Evolutionary conservation across 2,113 vertebrate genomes (phyloP).

Genomic region (Phalacrocorax brasilianus): DNA sequence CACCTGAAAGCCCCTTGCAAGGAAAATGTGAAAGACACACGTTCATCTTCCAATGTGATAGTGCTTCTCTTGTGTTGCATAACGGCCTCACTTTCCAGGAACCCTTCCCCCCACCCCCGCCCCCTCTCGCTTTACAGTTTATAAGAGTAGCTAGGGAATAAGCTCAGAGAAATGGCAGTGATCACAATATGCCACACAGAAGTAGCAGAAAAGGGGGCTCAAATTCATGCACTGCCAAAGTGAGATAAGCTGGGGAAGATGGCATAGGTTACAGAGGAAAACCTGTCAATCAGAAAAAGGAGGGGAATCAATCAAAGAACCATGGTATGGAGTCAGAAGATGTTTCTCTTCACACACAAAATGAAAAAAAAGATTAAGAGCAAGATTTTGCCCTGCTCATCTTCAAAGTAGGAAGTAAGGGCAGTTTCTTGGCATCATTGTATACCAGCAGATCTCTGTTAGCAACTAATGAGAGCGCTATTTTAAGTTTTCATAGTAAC

Average conservation of each 20-base stretch:
- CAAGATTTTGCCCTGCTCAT: not conserved
- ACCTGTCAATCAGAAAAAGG: slow-evolving; percentile 10
- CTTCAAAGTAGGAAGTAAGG: not conserved
- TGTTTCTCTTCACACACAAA: not conserved
- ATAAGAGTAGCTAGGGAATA: not conserved
- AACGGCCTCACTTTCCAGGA: not conserved
- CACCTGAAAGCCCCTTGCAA: not conserved
- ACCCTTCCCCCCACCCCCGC: not conserved
- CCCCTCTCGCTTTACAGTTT: not conserved
- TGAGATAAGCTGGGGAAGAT: not conserved
- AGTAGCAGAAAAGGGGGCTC: slow-evolving; percentile 14
- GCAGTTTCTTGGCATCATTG: not conserved
- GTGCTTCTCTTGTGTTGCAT: not conserved
- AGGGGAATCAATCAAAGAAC: slow-evolving; percentile 4
- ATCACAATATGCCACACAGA: slow-evolving; percentile 39
- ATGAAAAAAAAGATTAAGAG: not conserved
- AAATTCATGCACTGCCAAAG: not conserved
- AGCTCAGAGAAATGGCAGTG: not conserved
- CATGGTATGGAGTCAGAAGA: not conserved
- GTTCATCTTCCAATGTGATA: not conserved
- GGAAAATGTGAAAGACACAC: not conserved
- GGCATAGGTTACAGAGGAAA: slow-evolving; percentile 5
- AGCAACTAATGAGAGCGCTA: not conserved
- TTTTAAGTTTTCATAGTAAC: slow-evolving; percentile 23
- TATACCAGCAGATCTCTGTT: not conserved